These are phyloP conservation scores for Arenaria interpres DNA, from an alignment of 2,113 vertebrate genomes.

Conservation along the genomic window DNA sequence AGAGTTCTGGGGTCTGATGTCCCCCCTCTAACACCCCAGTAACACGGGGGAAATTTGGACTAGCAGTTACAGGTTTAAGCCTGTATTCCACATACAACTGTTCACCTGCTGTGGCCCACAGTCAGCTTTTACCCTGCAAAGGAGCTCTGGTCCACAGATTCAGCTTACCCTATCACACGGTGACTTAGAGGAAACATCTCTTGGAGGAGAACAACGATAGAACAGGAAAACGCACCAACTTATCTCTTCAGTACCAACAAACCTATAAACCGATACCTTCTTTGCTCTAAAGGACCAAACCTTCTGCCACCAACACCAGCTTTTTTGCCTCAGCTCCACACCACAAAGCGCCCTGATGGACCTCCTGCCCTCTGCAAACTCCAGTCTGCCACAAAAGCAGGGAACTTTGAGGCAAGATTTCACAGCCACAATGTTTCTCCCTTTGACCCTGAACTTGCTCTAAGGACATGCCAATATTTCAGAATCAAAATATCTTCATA, in stretches of 20 bases:
- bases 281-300: neutral
- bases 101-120: neutral
- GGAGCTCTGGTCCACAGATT: neutral
- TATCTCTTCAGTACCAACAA: neutral
- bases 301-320: neutral
- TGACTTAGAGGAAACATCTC: neutral
- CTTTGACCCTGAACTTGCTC: neutral
- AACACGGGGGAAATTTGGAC: neutral
- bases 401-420: neutral
- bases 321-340: neutral
- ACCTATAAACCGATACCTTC: neutral
- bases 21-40: neutral
- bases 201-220: neutral
- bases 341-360: neutral
- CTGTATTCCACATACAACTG: neutral
- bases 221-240: neutral
- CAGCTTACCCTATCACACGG: fast-evolving
- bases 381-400: neutral
- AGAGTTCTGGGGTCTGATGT: neutral
- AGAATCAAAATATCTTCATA: neutral
- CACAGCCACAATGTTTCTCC: neutral
- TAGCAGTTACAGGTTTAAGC: neutral
- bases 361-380: neutral
- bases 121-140: neutral
- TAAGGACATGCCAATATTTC: neutral